Conservation (phyloP, 1,140 invertebrate species). For the Drosophila lini region DNA sequence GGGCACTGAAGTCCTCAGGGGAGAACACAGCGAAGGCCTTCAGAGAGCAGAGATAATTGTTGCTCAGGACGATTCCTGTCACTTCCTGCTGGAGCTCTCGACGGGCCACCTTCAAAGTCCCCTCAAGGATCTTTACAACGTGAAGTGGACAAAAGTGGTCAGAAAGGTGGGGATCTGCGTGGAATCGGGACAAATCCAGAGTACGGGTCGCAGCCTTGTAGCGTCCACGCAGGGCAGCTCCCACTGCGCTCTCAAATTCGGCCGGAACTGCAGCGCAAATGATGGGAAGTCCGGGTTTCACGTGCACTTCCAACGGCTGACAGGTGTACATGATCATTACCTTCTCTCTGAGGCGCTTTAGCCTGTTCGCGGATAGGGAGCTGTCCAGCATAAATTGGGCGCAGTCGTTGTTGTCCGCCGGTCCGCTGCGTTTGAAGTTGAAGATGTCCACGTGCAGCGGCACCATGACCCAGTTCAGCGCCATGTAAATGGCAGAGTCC, state of each 20-base stretch:
- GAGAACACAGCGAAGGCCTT: conserved; percentile 18
- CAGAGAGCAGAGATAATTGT: conserved; percentile 50
- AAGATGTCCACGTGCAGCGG: conserved; percentile 34
- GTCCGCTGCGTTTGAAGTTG: conserved; percentile 35
- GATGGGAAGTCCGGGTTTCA: conserved; percentile 23
- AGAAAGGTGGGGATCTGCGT: conserved; percentile 17
- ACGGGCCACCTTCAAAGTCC: neutral
- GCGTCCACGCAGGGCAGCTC: conserved; percentile 13
- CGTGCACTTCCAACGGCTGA: conserved; percentile 9
- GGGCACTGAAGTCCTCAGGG: neutral
- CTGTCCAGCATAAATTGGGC: conserved; percentile 47
- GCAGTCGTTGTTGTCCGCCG: neutral
- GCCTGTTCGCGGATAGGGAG: conserved; percentile 41
- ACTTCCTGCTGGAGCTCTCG: neutral
- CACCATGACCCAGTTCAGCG: conserved; percentile 42
- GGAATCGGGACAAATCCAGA: conserved; percentile 42
- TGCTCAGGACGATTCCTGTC: conserved; percentile 13
- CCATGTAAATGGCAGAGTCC: conserved; percentile 25
- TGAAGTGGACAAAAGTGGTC: conserved; percentile 39
- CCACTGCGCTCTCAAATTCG: neutral
- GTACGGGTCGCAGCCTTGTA: conserved; percentile 15
- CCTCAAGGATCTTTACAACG: conserved; percentile 10
- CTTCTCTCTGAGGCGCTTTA: conserved; percentile 27
- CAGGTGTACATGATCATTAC: conserved; percentile 13
- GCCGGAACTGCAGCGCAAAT: neutral